Percentiles rank a stretch among this genome's conserved stretches.
Evolutionary conservation across 2,888 invertebrate species (phyloP).

Genomic region (Tiphia femorata): DNA sequence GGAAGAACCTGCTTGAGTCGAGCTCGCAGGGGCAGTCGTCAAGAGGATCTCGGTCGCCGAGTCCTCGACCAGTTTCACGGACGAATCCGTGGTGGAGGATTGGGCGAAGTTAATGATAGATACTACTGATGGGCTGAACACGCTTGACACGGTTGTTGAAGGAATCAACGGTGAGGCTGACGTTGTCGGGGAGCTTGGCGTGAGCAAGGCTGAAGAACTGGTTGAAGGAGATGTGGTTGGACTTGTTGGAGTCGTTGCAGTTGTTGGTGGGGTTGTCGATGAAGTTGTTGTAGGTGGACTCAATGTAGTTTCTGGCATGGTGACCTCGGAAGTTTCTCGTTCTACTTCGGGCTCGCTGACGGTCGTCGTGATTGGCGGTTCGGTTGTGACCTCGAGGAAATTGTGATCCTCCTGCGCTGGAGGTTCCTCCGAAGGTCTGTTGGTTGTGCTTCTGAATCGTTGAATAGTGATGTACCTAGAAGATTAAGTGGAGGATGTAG

Average conservation of each 20-base stretch:
- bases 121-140: too few relatives aligned
- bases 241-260: not conserved
- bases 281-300: slow-evolving; percentile 16
- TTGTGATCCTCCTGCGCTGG: slow-evolving; percentile 13
- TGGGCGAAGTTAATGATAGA: not conserved
- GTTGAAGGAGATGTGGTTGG: not conserved
- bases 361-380: slow-evolving; percentile 8
- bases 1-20: slow-evolving; percentile 19
- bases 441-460: slow-evolving; percentile 63
- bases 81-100: slow-evolving; percentile 32
- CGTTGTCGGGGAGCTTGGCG: slow-evolving; percentile 15
- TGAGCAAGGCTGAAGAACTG: not conserved
- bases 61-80: slow-evolving; percentile 55
- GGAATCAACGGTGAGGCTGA: slow-evolving; percentile 10
- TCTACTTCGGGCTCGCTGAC: slow-evolving; percentile 21
- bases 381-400: slow-evolving; percentile 16
- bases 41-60: slow-evolving; percentile 58
- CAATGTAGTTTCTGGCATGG: slow-evolving; percentile 25
- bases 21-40: slow-evolving; percentile 47
- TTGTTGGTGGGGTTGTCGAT: slow-evolving; percentile 11
- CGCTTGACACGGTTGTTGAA: not conserved
- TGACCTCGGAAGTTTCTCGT: too few relatives aligned
- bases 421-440: slow-evolving; percentile 17
- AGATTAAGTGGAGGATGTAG: not conserved
- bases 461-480: slow-evolving; percentile 67